Base-by-base conservation (phyloP, 2,113 vertebrate species). In the Dicentrarchus labrax region DNA sequence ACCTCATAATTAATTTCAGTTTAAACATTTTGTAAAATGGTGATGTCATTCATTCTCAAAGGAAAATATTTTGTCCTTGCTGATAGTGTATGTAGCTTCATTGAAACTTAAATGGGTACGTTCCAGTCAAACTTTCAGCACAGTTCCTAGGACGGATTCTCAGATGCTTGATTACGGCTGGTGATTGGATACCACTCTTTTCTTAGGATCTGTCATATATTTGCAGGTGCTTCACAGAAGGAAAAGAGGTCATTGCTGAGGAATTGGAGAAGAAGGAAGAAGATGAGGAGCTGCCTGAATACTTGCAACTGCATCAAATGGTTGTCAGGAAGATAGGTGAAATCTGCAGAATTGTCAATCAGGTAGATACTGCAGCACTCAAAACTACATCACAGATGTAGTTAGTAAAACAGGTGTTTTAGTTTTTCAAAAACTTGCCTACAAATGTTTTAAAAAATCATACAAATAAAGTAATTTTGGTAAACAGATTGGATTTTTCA, bases 321-420 rank as follows among this genome's bases (percentile, higher is more conserved):
- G 94, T 99, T 60, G 96, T 98, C 76, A 96, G 96, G 87, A 97
- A 96, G 86, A 97, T 99, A 13, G 97, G 97, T 13, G 98, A 99
- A 89, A 98, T 98, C 91, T 99, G 98, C 93, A 95, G 98, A 51
- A 95, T 97, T 21, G 98, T 99, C 64, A 99, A 99, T 80, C 98
- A 99, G 97, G 98, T 99, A 85, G 47, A 19, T 16, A 4, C 45
- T 24, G 41, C 61, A 36, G 41, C 6, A 11, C 60, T 48, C 38
- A 4, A 56, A n/a, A 24, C 43, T 2, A 6, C 59, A 65, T 19
- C 11, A 21, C 78, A 48, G 0, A 47, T 30, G n/a, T n/a, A n/a
- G n/a, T n/a, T n/a, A n/a, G n/a, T n/a, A n/a, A n/a, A n/a, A n/a
- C n/a, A n/a, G n/a, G n/a, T 57, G n/a, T 24, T 43, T 67, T 9